A percentile compares a stretch with the other conserved stretches of the same genome.
Conservation (phyloP, 2,797 vertebrate genomes). For the Malacoraja senta region DNA sequence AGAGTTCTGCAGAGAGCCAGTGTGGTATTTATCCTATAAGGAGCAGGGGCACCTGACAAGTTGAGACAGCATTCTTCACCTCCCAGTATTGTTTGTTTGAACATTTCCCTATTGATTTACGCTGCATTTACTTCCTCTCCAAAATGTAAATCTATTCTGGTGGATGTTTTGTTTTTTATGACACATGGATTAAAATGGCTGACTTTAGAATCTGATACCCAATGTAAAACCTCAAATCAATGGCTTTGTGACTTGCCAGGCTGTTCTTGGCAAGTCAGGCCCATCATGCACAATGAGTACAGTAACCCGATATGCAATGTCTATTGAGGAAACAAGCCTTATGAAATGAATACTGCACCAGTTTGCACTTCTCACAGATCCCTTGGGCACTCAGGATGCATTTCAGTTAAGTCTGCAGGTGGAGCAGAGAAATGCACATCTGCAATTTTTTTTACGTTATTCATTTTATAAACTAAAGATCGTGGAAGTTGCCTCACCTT, state of each 20-base stretch:
- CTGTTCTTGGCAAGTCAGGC: not conserved
- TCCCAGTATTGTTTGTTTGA: constrained; percentile 4
- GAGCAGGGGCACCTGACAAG: not conserved
- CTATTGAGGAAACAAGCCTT: not conserved
- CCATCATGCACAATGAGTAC: not conserved
- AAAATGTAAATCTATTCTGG: not conserved
- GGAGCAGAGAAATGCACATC: not conserved
- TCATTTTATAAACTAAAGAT: not conserved
- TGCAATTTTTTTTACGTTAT: not conserved
- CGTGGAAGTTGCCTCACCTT: not conserved
- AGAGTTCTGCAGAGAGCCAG: not conserved
- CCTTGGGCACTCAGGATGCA: not conserved
- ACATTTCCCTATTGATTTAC: not conserved
- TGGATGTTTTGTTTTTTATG: not conserved
- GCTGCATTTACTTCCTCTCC: constrained; percentile 13
- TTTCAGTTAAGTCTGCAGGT: not conserved
- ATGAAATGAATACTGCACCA: not conserved
- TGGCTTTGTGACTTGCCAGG: not conserved
- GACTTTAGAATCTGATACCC: not conserved
- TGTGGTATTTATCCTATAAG: not conserved
- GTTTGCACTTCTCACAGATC: not conserved
- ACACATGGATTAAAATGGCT: constrained; percentile 3
- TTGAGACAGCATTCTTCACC: not conserved
- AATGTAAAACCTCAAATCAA: constrained; percentile 16
- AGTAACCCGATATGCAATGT: constrained; percentile 5